A percentile compares a stretch with the other conserved stretches of the same genome.
Evolutionary conservation across 1,140 invertebrate genomes (phyloP).

Genomic region (Ladona fulva): DNA sequence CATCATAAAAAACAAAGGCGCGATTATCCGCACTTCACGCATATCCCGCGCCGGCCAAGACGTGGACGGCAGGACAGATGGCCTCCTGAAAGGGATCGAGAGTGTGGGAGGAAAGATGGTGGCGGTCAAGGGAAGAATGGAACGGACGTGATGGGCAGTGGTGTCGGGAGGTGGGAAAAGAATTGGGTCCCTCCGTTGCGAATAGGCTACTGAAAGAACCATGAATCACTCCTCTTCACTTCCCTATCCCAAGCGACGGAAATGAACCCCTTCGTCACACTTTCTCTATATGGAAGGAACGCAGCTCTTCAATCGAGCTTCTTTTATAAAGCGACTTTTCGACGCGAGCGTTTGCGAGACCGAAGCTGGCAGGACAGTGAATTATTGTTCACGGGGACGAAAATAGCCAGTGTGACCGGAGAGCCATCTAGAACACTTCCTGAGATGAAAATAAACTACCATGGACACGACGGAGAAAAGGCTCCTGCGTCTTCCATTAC

Average conservation of each 20-base stretch:
- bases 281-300: neutral
- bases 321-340: no score
- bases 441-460: no score
- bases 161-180: neutral
- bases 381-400: no score
- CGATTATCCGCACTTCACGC: neutral
- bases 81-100: neutral
- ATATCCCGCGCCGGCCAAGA: neutral
- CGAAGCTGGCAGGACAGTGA: no score
- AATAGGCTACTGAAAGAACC: slow-evolving; percentile 5
- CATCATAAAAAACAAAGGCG: neutral
- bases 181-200: neutral
- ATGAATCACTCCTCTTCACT: neutral
- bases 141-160: neutral
- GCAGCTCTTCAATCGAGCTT: neutral
- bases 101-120: neutral
- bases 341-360: no score
- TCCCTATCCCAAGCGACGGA: neutral
- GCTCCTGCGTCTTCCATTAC: no score
- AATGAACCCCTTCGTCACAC: neutral
- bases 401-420: no score
- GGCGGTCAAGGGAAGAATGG: neutral
- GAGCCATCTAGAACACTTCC: no score
- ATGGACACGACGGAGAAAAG: no score
- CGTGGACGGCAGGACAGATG: neutral